These are phyloP conservation scores for Planiliza haematocheilus DNA, from an alignment of 2,113 vertebrate species.

Conservation along the genomic window DNA sequence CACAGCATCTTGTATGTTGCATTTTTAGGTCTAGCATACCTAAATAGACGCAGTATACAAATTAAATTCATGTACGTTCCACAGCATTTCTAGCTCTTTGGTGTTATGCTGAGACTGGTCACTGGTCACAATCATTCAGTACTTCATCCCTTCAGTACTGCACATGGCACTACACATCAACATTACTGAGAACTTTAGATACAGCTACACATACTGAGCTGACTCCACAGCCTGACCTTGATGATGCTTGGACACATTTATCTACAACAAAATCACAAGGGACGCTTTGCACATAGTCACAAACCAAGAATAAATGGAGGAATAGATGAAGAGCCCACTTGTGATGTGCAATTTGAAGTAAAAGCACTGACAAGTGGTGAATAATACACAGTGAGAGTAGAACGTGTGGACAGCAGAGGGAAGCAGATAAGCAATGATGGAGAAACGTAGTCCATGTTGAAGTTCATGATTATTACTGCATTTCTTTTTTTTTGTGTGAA, in stretches of 20 bases:
- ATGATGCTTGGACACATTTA: conserved; percentile 21
- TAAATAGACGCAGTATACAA: no score
- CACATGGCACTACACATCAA: background rate
- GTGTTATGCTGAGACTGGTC: no score
- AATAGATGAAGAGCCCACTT: conserved; percentile 33
- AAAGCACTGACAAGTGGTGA: conserved; percentile 45
- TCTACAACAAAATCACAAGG: conserved; percentile 12
- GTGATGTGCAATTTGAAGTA: conserved; percentile 26
- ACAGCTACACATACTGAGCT: conserved; percentile 3
- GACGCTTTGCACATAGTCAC: background rate
- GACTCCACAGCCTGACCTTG: conserved; percentile 14
- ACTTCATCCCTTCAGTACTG: background rate
- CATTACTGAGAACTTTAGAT: background rate
- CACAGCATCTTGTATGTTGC: no score
- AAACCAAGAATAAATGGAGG: conserved; percentile 14
- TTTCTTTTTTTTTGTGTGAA: background rate
- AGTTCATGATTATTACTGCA: background rate
- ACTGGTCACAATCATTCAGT: no score
- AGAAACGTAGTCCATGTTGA: background rate
- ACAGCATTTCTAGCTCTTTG: no score
- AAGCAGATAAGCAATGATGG: conserved; percentile 3
- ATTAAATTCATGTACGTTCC: no score
- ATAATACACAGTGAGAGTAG: conserved; percentile 56
- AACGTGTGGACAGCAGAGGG: conserved; percentile 16
- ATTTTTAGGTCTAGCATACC: no score